Conservation (phyloP, 2,888 invertebrate species). For the Perdita meconis region DNA sequence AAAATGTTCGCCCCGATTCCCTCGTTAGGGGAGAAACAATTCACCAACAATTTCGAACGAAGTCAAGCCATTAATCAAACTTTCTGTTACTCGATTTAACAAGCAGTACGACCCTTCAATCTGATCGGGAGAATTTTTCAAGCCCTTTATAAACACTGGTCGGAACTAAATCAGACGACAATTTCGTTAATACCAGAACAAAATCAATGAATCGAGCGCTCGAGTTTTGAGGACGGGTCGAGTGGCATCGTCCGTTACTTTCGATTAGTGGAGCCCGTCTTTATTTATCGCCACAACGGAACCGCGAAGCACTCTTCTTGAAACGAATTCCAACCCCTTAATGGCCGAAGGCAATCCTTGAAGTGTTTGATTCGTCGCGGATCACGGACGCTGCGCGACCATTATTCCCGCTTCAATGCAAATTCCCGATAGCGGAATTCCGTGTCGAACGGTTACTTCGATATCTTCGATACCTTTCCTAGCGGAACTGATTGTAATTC, state of each 20-base stretch:
- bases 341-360: constrained; percentile 19
- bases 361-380: constrained; percentile 7
- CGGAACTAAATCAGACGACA: not conserved
- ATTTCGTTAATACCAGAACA: not conserved
- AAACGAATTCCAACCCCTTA: not conserved
- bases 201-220: not conserved
- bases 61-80: too few species aligned
- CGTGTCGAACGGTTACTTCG: not conserved
- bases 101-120: not conserved
- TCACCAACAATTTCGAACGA: too few species aligned
- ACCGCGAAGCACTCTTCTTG: not conserved
- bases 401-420: not conserved
- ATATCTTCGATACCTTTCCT: too few species aligned
- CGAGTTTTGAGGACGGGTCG: not conserved
- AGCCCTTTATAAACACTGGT: not conserved
- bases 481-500: too few species aligned
- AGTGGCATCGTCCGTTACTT: constrained; percentile 2
- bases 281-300: constrained; percentile 13
- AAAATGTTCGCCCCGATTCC: too few species aligned
- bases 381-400: not conserved
- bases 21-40: too few species aligned
- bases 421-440: not conserved
- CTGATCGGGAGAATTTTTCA: not conserved
- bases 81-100: not conserved
- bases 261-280: not conserved